phyloP scores from a whole-genome alignment of 1,140 invertebrate genomes.

The Drosophila sp. region DNA sequence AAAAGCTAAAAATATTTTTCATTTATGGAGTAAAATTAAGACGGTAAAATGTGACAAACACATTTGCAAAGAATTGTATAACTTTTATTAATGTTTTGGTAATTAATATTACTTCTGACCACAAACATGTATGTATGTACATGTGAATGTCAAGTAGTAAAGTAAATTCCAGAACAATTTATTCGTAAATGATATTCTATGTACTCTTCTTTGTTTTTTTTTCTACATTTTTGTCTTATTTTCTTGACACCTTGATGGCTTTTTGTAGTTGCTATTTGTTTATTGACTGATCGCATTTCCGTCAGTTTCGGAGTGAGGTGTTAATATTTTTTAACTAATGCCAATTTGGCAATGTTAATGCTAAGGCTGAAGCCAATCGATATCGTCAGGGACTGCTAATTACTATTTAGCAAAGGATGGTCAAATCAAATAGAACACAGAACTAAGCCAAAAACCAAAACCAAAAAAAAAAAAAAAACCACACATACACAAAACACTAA shows the following conservation, averaged over 20 bases:
- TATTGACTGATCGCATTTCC: constrained; percentile 9
- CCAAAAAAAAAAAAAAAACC: constrained; percentile 15
- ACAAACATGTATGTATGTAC: not conserved
- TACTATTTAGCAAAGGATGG: constrained; percentile 48
- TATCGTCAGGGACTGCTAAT: constrained; percentile 49
- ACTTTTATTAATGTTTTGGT: not conserved
- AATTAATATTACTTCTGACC: not conserved
- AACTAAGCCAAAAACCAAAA: constrained; percentile 59
- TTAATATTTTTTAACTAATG: constrained; percentile 26
- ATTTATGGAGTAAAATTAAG: too few relatives aligned
- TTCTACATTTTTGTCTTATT: constrained; percentile 5
- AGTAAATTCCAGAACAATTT: not conserved
- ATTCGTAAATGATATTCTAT: constrained; percentile 18
- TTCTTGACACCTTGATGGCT: constrained; percentile 4
- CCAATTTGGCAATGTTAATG: constrained; percentile 31
- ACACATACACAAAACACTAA: constrained; percentile 10
- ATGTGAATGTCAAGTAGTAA: not conserved
- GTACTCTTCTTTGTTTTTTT: constrained; percentile 37
- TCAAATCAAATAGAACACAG: constrained; percentile 62
- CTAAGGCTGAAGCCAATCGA: constrained; percentile 43
- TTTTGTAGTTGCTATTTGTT: constrained; percentile 17
- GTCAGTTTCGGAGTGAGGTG: constrained; percentile 33
- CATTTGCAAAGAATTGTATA: not conserved
- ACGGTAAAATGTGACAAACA: too few relatives aligned
- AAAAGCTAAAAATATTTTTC: too few relatives aligned